Evolutionary conservation across 2,113 vertebrate genomes (phyloP), one percentile per base, ranked within the genome.

Genomic region (Trogon surrucura): DNA sequence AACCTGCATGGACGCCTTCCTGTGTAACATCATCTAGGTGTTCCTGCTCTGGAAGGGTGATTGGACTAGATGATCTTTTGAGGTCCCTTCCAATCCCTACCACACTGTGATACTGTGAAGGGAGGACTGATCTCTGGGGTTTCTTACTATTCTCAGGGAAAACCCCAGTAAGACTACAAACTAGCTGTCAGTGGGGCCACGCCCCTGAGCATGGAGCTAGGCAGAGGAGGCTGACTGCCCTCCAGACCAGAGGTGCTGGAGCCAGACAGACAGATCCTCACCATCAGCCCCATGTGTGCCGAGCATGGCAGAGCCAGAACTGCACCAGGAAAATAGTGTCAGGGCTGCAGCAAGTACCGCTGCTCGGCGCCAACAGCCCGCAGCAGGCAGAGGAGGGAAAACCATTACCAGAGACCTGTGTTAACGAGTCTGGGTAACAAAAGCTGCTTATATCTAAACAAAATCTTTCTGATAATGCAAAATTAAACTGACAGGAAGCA

Each of bases 241-340:
- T 71, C 32, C 32, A 67, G 51, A 58, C 6, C 1, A 2, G 75
- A 30, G 26, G 1, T 22, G 29, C 18, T 4, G 0, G 67, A 72
- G 22, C 12, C 6, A 2, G 38, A 1, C n/a, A 73, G 45, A 38
- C 34, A 73, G 45, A 38, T 38, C 9, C 17, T 22, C 53, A 62
- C 17, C 36, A 32, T 10, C 3, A 0, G 7, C 41, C 15, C 38
- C 13, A 21, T 15, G 32, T 38, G 16, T 29, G n/a, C 51, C 0
- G 0, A 70, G 71, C 45, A 62, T 0, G 0, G 44, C 69, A 80
- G 6, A 79, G 44, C 32, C 50, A 82, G 32, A 86, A 45, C 21
- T 0, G 0, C 0, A 1, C 16, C 0, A 2, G 48, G 16, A 58
- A 70, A 20, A 62, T 1, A 0, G 13, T 0, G 1, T 30, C 2